Evolutionary conservation across 2,888 invertebrate species (phyloP).

Genomic region (Cantharis rustica): DNA sequence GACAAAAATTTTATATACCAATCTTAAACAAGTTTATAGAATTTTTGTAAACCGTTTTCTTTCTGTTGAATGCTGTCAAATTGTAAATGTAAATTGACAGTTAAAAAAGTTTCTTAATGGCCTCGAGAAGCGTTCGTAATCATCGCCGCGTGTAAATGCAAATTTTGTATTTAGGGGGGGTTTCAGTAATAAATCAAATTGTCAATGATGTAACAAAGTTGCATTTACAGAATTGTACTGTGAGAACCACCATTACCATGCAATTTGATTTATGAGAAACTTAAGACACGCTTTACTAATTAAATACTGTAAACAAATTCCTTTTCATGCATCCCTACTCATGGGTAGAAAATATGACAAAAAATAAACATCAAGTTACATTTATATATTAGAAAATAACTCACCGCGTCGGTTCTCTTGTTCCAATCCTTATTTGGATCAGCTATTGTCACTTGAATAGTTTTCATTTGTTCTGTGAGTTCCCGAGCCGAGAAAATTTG

Average conservation of each 20-base stretch:
- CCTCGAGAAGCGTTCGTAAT: not conserved
- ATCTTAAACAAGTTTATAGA: too few species aligned
- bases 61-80: too few species aligned
- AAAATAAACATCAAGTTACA: not conserved
- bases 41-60: too few species aligned
- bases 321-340: not conserved
- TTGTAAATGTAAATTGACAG: not conserved
- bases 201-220: not conserved
- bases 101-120: not conserved
- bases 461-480: conserved; percentile 78
- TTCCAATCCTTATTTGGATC: conserved; percentile 92
- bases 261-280: not conserved
- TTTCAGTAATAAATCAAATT: not conserved
- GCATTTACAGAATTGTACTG: not conserved
- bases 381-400: conserved; percentile 41
- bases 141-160: not conserved
- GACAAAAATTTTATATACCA: too few species aligned
- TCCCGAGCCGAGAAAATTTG: conserved; percentile 84
- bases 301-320: not conserved
- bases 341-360: conserved; percentile 5
- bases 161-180: not conserved
- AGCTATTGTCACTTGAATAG: conserved; percentile 74
- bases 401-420: conserved; percentile 87
- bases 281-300: not conserved
- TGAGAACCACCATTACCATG: not conserved